These are phyloP conservation scores for Sander lucioperca DNA, from an alignment of 2,113 vertebrate species.

Conservation along the genomic window DNA sequence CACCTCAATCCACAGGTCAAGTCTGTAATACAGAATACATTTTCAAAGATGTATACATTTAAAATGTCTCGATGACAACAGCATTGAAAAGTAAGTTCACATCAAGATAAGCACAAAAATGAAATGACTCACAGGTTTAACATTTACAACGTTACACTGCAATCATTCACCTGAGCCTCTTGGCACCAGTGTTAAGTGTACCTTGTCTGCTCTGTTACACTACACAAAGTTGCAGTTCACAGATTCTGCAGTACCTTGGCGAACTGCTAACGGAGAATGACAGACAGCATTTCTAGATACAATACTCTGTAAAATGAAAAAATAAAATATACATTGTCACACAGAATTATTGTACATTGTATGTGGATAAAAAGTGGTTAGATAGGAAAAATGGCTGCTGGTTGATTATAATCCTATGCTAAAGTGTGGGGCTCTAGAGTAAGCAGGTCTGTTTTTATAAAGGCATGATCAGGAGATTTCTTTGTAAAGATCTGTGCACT, in stretches of 20 bases:
- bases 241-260: slow-evolving; percentile 78
- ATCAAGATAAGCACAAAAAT: slow-evolving; percentile 70
- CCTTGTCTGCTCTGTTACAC: slow-evolving; percentile 62
- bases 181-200: slow-evolving; percentile 71
- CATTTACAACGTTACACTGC: slow-evolving; percentile 60
- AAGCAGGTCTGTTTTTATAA: slow-evolving; percentile 42
- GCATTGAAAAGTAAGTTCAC: slow-evolving; percentile 69
- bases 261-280: slow-evolving; percentile 68
- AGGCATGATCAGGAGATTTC: slow-evolving; percentile 56
- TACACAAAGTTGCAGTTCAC: slow-evolving; percentile 52
- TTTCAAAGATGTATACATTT: slow-evolving; percentile 71
- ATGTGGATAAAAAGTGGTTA: slow-evolving; percentile 49
- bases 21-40: slow-evolving; percentile 74
- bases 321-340: slow-evolving; percentile 45
- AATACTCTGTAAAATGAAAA: slow-evolving; percentile 40
- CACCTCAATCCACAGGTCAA: slow-evolving; percentile 82
- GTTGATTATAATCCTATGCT: slow-evolving; percentile 53
- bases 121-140: slow-evolving; percentile 70
- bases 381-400: slow-evolving; percentile 46
- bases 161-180: slow-evolving; percentile 77
- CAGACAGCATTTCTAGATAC: slow-evolving; percentile 63
- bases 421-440: slow-evolving; percentile 42
- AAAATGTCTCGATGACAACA: slow-evolving; percentile 69
- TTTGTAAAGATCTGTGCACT: slow-evolving; percentile 47
- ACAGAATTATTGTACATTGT: slow-evolving; percentile 40